Percentiles rank a stretch among this genome's conserved stretches.
phyloP scores from a whole-genome alignment of 2,113 vertebrate genomes.

The Calyptomena viridis region DNA sequence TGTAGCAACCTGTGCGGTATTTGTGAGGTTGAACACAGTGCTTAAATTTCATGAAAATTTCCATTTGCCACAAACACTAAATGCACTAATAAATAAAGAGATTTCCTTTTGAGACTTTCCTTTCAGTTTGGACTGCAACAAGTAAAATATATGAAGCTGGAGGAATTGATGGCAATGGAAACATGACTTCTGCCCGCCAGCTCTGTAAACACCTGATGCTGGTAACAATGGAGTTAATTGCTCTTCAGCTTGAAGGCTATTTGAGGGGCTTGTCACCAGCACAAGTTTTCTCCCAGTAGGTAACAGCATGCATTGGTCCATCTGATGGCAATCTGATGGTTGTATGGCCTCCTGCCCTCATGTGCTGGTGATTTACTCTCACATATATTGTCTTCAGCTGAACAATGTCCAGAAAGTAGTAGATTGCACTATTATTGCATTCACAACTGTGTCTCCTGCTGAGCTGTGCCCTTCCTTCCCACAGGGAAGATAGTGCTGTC shows the following conservation, averaged over 20 bases:
- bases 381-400: not conserved
- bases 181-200: not conserved
- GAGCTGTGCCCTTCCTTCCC: not conserved
- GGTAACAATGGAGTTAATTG: not conserved
- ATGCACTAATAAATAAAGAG: not conserved
- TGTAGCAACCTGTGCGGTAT: not conserved
- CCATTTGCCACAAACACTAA: not conserved
- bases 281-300: not conserved
- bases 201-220: not conserved
- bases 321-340: not conserved
- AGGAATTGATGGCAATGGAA: not conserved
- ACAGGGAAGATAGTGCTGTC: conserved; percentile 79
- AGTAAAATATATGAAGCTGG: not conserved
- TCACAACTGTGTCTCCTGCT: not conserved
- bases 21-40: not conserved
- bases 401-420: not conserved
- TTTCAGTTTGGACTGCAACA: not conserved
- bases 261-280: not conserved
- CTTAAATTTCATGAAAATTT: not conserved
- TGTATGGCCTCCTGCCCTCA: fast-evolving
- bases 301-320: fast-evolving
- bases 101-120: not conserved
- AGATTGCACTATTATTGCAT: not conserved
- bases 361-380: not conserved
- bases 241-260: not conserved